Conservation (phyloP, 2,888 invertebrate species). For the Lamellibrachia satsuma region DNA sequence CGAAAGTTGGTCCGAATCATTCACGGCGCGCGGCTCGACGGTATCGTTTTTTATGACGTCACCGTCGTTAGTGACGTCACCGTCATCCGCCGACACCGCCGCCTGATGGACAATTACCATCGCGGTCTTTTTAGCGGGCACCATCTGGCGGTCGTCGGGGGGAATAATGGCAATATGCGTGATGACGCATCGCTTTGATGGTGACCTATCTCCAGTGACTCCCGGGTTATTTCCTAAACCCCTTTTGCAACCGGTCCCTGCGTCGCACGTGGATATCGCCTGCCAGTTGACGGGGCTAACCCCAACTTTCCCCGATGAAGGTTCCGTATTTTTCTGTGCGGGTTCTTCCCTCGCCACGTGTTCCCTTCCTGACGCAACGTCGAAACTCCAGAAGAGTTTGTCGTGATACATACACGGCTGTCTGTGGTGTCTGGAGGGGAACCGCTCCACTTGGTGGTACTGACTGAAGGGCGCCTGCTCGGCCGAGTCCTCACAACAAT, state of each 20-base stretch:
- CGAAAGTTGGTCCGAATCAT: background rate
- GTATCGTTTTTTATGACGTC: background rate
- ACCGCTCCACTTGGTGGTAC: background rate
- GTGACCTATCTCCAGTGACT: background rate
- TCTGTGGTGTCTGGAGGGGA: background rate
- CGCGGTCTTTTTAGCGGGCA: background rate
- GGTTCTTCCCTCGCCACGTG: background rate
- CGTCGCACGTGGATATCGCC: background rate
- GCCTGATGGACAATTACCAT: background rate
- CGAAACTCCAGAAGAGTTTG: conserved; percentile 5
- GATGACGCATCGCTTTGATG: background rate
- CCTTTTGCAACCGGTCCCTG: background rate
- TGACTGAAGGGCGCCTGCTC: background rate
- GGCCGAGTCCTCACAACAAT: background rate
- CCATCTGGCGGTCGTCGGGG: background rate
- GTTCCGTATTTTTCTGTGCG: background rate
- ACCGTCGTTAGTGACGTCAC: background rate
- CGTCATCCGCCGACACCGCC: background rate
- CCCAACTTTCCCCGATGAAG: background rate
- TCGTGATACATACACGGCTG: background rate
- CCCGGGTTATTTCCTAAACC: background rate
- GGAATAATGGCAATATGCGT: background rate
- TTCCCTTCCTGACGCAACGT: background rate
- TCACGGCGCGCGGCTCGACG: background rate
- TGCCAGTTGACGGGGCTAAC: background rate